phyloP scores from a whole-genome alignment of 1,140 invertebrate genomes.

The Oryctes rhinoceros region DNA sequence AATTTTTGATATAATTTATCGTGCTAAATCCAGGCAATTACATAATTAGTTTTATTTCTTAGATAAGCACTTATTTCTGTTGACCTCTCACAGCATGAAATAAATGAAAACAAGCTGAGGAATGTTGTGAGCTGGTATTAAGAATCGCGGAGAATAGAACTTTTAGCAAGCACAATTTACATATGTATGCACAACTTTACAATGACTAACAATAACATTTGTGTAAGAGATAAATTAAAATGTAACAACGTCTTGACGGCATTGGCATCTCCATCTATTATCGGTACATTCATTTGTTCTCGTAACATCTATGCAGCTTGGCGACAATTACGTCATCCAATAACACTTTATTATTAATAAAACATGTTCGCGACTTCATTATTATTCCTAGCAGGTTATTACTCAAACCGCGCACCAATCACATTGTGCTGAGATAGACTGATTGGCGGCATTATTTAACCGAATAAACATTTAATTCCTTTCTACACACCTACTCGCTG shows the following conservation, averaged over 20 bases:
- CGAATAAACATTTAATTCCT: conserved; percentile 9
- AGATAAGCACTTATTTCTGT: conserved; percentile 70
- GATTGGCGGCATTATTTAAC: conserved; percentile 32
- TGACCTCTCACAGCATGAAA: conserved; percentile 67
- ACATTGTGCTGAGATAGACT: conserved; percentile 2
- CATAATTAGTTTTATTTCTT: conserved; percentile 62
- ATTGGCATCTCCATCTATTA: too few species aligned
- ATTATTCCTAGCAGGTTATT: conserved; percentile 29
- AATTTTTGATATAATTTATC: background rate
- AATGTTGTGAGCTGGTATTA: conserved; percentile 5
- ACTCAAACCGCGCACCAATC: conserved; percentile 13
- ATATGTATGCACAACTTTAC: too few species aligned
- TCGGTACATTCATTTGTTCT: too few species aligned
- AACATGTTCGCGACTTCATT: conserved; percentile 18
- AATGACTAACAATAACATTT: too few species aligned
- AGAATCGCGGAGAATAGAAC: background rate
- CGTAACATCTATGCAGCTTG: background rate
- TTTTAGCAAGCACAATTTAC: background rate
- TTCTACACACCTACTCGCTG: conserved; percentile 9
- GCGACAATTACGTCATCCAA: conserved; percentile 30
- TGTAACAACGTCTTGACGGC: too few species aligned
- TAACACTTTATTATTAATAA: conserved; percentile 28
- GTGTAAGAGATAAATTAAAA: too few species aligned
- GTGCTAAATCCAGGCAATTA: background rate
- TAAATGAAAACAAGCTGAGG: conserved; percentile 73